Percentiles rank a stretch among this genome's conserved stretches.
Evolutionary conservation across 2,113 vertebrate genomes (phyloP).

Genomic region (Coregonus clupeaformis): DNA sequence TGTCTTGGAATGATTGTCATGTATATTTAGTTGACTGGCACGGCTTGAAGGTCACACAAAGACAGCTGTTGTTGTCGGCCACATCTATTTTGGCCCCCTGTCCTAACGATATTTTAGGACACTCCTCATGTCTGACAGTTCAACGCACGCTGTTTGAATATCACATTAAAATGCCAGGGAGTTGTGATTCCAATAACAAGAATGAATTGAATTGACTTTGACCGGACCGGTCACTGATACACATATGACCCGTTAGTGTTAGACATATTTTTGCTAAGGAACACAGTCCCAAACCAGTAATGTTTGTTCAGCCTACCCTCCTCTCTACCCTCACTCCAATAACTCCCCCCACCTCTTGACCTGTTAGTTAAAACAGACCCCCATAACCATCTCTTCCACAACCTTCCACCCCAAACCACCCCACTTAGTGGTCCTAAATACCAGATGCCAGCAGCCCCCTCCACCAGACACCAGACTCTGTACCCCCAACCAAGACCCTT

Average conservation of each 20-base stretch:
- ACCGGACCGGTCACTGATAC: no score
- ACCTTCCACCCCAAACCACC: constrained; percentile 39
- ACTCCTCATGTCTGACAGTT: constrained; percentile 42
- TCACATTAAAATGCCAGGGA: constrained; percentile 37
- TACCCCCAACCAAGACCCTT: background rate
- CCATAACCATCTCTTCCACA: constrained; percentile 35
- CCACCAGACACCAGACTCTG: background rate
- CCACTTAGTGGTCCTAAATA: constrained; percentile 37
- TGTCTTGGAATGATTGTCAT: constrained; percentile 58
- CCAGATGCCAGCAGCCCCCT: constrained; percentile 13
- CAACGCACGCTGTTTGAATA: constrained; percentile 39
- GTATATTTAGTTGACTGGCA: constrained; percentile 55
- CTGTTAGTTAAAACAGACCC: constrained; percentile 33
- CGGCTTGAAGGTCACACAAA: constrained; percentile 48
- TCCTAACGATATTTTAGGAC: constrained; percentile 56
- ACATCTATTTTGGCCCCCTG: constrained; percentile 56
- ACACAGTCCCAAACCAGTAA: constrained; percentile 24
- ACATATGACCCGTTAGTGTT: constrained; percentile 15
- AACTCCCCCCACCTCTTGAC: constrained; percentile 7
- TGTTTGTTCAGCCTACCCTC: no score
- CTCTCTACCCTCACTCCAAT: no score
- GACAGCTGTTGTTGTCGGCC: constrained; percentile 67
- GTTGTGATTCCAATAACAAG: constrained; percentile 34
- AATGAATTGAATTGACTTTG: background rate
- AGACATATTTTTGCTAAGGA: constrained; percentile 1